Conservation (phyloP, 2,113 vertebrate species). For the Pomatostomus ruficeps region DNA sequence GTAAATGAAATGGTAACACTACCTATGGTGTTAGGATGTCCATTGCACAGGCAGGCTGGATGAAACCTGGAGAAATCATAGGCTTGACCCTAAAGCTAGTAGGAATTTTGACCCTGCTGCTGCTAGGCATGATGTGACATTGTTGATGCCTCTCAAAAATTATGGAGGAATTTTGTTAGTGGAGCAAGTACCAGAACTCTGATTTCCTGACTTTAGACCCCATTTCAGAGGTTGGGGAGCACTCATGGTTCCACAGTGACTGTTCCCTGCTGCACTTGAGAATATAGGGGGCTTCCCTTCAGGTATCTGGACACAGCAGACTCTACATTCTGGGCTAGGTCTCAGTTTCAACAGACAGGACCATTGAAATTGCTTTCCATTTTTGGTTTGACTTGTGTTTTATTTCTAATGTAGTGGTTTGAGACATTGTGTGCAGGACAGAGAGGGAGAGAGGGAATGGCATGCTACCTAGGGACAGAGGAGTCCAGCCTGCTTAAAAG, state of each 20-base stretch:
- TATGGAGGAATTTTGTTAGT: not conserved
- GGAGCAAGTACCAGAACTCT: not conserved
- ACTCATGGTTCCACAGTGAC: not conserved
- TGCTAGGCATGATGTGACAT: not conserved
- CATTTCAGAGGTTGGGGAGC: not conserved
- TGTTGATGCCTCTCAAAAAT: not conserved
- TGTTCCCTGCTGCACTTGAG: not conserved
- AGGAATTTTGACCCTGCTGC: not conserved
- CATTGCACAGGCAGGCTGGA: not conserved
- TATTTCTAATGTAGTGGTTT: not conserved
- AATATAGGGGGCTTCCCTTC: not conserved
- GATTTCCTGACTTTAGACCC: not conserved
- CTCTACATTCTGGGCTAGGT: not conserved
- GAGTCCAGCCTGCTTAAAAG: not conserved
- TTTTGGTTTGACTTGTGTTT: not conserved
- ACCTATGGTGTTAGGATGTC: not conserved
- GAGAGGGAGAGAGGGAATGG: not conserved
- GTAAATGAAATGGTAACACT: accelerated
- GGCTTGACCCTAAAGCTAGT: not conserved
- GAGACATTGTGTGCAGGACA: not conserved
- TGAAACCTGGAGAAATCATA: not conserved
- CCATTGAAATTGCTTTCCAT: not conserved
- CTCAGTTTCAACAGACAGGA: not conserved
- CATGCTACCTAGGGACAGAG: not conserved
- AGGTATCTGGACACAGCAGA: accelerated